A percentile compares a stretch with the other conserved stretches of the same genome.
These are phyloP conservation scores for Conger conger DNA, from an alignment of 2,113 vertebrate species.

Conservation along the genomic window DNA sequence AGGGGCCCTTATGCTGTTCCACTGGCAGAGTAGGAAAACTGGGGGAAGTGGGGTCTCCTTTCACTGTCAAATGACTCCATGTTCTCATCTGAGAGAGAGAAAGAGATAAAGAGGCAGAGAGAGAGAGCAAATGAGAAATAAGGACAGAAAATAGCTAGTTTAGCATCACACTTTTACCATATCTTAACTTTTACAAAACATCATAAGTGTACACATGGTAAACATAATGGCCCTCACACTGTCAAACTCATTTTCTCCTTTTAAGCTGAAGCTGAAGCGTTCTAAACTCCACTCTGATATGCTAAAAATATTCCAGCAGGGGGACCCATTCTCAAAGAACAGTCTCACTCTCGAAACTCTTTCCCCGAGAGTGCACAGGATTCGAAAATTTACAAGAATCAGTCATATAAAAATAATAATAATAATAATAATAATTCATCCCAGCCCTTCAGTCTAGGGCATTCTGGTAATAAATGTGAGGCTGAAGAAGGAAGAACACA, in stretches of 20 bases:
- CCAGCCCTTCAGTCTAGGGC: not conserved
- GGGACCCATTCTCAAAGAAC: constrained; percentile 50
- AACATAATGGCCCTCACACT: too few species aligned
- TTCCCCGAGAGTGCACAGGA: not conserved
- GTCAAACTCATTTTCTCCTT: too few species aligned
- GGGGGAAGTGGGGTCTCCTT: constrained; percentile 91
- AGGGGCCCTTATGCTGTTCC: constrained; percentile 77
- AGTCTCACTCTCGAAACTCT: not conserved
- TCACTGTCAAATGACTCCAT: constrained; percentile 92
- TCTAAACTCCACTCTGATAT: not conserved
- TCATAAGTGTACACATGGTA: too few species aligned
- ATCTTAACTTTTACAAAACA: not conserved
- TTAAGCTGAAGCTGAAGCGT: not conserved
- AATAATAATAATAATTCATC: not conserved
- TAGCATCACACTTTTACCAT: not conserved
- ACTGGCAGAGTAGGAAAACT: constrained; percentile 96
- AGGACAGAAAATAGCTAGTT: not conserved
- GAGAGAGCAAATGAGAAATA: not conserved
- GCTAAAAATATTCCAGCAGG: constrained; percentile 50
- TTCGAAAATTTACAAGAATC: not conserved
- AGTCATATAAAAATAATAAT: not conserved
- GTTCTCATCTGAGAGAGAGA: constrained; percentile 76
- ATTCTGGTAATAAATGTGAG: not conserved
- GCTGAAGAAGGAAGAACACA: too few species aligned
- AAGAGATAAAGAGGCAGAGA: not conserved